Evolutionary conservation across 1,140 invertebrate species (phyloP).

Genomic region (Scaptomyza graminum): DNA sequence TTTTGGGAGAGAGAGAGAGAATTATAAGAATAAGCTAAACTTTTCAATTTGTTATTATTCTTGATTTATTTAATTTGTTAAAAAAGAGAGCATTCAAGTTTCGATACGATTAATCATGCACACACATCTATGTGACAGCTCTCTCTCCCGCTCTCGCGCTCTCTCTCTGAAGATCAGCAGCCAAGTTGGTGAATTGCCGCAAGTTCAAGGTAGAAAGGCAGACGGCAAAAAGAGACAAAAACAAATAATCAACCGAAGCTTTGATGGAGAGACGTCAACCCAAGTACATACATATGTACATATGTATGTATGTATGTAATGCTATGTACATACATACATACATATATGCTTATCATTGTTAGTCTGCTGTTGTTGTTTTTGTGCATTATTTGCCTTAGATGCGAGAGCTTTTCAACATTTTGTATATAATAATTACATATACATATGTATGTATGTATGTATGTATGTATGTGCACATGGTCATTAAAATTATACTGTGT

Average conservation of each 20-base stretch:
- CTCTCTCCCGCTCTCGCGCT: too few relatives aligned
- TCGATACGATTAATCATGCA: too few relatives aligned
- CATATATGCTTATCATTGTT: constrained; percentile 1
- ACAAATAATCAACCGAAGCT: constrained; percentile 8
- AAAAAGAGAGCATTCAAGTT: too few relatives aligned
- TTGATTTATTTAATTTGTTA: too few relatives aligned
- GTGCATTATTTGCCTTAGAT: constrained; percentile 20
- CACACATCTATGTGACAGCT: neutral
- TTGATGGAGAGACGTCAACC: neutral
- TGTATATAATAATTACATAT: neutral
- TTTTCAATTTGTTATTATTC: too few relatives aligned
- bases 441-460: constrained; percentile 6
- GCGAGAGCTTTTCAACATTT: constrained; percentile 22
- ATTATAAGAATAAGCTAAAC: too few relatives aligned
- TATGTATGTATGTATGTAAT: too few relatives aligned
- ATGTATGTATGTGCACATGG: neutral
- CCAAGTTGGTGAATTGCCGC: neutral
- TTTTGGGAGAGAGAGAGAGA: too few relatives aligned
- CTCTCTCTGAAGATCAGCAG: too few relatives aligned
- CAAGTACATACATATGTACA: neutral
- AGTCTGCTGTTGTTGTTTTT: neutral
- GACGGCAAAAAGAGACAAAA: constrained; percentile 12
- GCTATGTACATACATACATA: constrained; percentile 1
- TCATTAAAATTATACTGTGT: too few relatives aligned
- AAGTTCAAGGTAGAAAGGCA: constrained; percentile 59